These are phyloP conservation scores for Synergus japonicus DNA, from an alignment of 2,888 invertebrate species.

Conservation along the genomic window DNA sequence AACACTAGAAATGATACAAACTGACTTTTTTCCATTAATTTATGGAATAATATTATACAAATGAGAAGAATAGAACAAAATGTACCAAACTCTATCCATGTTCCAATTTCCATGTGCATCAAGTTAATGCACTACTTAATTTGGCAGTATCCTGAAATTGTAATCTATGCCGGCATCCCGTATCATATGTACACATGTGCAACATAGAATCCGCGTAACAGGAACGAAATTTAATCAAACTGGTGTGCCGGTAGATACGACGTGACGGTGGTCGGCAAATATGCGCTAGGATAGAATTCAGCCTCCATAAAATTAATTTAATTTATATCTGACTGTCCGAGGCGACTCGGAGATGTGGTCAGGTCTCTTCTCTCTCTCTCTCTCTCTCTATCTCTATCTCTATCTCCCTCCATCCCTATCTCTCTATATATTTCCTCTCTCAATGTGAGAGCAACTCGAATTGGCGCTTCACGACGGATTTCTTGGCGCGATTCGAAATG, in stretches of 20 bases:
- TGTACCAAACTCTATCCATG: neutral
- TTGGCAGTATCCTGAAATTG: neutral
- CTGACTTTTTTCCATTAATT: neutral
- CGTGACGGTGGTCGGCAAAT: slow-evolving; percentile 64
- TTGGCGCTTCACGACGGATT: slow-evolving; percentile 65
- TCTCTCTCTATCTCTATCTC: slow-evolving; percentile 40
- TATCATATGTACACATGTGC: slow-evolving; percentile 17
- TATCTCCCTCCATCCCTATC: slow-evolving; percentile 12
- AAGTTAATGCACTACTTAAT: neutral
- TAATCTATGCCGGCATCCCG: slow-evolving; percentile 14
- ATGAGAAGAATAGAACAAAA: neutral
- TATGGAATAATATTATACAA: neutral
- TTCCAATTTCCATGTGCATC: neutral
- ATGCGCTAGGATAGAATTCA: slow-evolving; percentile 63
- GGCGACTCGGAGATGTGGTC: slow-evolving; percentile 62
- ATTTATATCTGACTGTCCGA: slow-evolving; percentile 72
- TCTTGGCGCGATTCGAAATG: slow-evolving; percentile 58
- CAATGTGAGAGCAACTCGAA: slow-evolving; percentile 4
- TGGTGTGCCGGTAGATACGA: slow-evolving; percentile 63
- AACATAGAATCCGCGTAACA: slow-evolving; percentile 61
- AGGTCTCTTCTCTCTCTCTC: slow-evolving; percentile 51
- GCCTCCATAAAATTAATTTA: slow-evolving; percentile 74
- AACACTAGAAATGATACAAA: neutral
- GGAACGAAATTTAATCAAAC: slow-evolving; percentile 72
- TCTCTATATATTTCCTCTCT: slow-evolving; percentile 20